Base-by-base conservation (phyloP, 92 coral and sea anemone species). In the Epizoanthus stellaris region DNA sequence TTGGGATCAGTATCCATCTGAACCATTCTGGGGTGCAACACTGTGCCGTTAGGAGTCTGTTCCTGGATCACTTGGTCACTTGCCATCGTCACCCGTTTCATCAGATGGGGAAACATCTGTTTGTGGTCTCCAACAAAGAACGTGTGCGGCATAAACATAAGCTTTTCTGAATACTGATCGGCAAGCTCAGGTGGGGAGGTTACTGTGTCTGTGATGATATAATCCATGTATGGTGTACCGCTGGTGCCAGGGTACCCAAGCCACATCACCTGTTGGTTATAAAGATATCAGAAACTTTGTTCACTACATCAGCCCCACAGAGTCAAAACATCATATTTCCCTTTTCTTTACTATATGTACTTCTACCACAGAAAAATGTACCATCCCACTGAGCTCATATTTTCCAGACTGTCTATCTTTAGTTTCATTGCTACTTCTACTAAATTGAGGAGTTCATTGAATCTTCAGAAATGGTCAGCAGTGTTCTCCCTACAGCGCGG, bases 211-310 rank as follows among this genome's bases (percentile, higher is more conserved):
- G 98, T 97, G 68, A 97, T 90, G 75, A 97, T 97, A 90, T 97
- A 97, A 88, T 97, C 99, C 99, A 97, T 97, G 87, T 97, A 97
- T 6, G 99, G 98, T 3, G 99, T 98, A 10, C 99, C 99, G 81
- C 99, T 97, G 25, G 95, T 91, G 4, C 99, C 99, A 19, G 99
- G 99, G 73, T 97, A 97, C 7, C 99, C 99, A 57, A 97, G 90
- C 99, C 99, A 97, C 99, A 97, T 97, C 38, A 94, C 95, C 98
- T 95, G 70, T 39, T 72, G 63, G 59, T 40, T 1, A 69, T 19
- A 34, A 69, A 38, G 16, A 14, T 16, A 21, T 19, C 30, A 13
- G 42, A 66, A 66, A 66, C 40, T 11, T 38, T 25, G 42, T 23
- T 66, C 17, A 64, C 5, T 23, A 1, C 15, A 20, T 66, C 40